These are phyloP conservation scores for Eulemur macaco DNA, from an alignment of 2,113 vertebrate species.

Conservation along the genomic window DNA sequence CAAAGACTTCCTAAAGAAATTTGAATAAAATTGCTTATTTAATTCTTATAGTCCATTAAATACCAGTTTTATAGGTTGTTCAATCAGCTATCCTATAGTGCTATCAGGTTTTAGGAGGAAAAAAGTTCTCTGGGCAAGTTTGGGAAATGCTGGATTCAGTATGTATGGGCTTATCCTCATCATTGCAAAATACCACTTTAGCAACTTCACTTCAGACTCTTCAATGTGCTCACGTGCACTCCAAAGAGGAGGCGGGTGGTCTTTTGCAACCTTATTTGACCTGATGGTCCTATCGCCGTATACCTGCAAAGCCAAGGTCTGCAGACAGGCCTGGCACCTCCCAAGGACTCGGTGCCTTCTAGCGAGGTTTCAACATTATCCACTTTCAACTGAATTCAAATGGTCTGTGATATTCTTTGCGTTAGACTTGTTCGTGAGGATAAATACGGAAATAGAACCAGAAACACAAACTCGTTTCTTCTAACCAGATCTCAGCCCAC, in stretches of 20 bases:
- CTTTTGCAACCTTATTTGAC: slow-evolving; percentile 40
- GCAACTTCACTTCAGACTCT: neutral
- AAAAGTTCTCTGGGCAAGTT: neutral
- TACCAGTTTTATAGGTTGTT: neutral
- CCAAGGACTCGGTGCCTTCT: neutral
- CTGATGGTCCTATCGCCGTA: neutral
- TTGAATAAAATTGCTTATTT: neutral
- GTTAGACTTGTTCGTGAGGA: slow-evolving; percentile 8
- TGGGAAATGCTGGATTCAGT: neutral
- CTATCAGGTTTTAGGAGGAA: neutral
- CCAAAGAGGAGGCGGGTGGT: neutral
- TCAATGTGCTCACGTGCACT: neutral
- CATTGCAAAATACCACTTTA: neutral
- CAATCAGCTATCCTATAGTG: neutral
- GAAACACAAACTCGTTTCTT: slow-evolving; percentile 56
- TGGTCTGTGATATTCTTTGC: slow-evolving; percentile 53
- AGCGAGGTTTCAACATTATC: neutral
- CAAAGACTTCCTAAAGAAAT: neutral
- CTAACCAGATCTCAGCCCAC: slow-evolving; percentile 60
- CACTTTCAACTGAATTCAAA: slow-evolving; percentile 22
- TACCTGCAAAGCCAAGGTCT: neutral
- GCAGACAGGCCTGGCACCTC: neutral
- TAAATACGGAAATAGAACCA: slow-evolving; percentile 66
- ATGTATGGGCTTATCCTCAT: neutral
- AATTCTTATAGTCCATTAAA: neutral